These are phyloP conservation scores for Laticauda laticaudata DNA, from an alignment of 2,113 vertebrate species.

Conservation along the genomic window DNA sequence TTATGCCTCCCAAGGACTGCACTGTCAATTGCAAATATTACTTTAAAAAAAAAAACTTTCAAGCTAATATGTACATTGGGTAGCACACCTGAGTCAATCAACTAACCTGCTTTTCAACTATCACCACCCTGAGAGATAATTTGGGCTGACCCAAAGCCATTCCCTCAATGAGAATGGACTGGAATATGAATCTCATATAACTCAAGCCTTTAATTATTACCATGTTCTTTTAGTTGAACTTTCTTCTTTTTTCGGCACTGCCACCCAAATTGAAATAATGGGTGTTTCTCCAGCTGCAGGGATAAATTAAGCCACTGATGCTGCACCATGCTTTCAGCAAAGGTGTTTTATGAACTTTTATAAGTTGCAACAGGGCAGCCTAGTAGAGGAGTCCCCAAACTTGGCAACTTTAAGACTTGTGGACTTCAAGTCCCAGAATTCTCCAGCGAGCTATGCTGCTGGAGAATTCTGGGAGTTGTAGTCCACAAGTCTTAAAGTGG, in stretches of 20 bases:
- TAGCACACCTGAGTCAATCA: not conserved
- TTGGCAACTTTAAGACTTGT: too few relatives aligned
- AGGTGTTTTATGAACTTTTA: not conserved
- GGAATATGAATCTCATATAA: not conserved
- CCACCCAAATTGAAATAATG: not conserved
- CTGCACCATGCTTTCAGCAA: not conserved
- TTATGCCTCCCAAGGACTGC: not conserved
- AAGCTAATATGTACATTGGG: not conserved
- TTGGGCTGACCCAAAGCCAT: not conserved
- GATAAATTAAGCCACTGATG: not conserved
- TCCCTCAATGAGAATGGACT: not conserved
- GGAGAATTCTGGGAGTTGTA: too few relatives aligned
- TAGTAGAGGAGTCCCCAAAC: too few relatives aligned
- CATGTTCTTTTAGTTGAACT: not conserved
- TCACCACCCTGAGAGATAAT: not conserved
- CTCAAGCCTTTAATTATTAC: not conserved
- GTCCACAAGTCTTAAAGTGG: too few relatives aligned
- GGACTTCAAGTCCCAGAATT: too few relatives aligned
- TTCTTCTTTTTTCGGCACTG: not conserved
- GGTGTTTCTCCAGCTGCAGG: not conserved
- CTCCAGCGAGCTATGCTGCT: too few relatives aligned
- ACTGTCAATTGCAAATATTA: not conserved
- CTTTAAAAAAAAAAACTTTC: not conserved
- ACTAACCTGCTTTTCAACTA: not conserved
- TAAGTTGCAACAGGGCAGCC: not conserved